A percentile compares a stretch with the other conserved stretches of the same genome.
phyloP scores from a whole-genome alignment of 1,140 invertebrate genomes.

The Orussus abietinus region DNA sequence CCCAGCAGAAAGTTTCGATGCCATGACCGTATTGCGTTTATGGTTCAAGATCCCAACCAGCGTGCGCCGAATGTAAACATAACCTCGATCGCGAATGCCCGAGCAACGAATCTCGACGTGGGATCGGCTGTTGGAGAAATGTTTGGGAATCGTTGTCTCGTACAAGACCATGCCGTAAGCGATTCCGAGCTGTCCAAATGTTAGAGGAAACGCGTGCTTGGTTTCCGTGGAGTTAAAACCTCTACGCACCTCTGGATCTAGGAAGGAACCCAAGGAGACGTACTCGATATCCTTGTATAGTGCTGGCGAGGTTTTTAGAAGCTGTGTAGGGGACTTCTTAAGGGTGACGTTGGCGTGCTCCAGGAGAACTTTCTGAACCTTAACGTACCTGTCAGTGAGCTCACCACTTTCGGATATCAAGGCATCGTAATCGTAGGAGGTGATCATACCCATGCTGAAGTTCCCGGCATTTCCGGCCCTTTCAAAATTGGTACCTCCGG shows the following conservation, averaged over 20 bases:
- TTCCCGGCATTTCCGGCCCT: constrained; percentile 10
- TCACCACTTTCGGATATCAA: constrained; percentile 66
- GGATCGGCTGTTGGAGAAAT: constrained; percentile 4
- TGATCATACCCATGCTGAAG: constrained; percentile 32
- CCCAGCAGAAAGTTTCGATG: constrained; percentile 12
- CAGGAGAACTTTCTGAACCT: too few relatives aligned
- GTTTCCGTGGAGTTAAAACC: constrained; percentile 22
- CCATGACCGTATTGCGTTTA: constrained; percentile 13
- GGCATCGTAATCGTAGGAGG: constrained; percentile 70
- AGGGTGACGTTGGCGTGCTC: too few relatives aligned
- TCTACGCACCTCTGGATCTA: constrained; percentile 24
- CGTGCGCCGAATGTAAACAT: constrained; percentile 17
- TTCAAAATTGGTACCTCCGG: constrained; percentile 26
- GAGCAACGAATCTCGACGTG: constrained; percentile 18
- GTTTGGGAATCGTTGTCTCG: constrained; percentile 46
- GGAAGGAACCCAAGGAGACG: constrained; percentile 28
- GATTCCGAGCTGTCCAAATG: constrained; percentile 54
- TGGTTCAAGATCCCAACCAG: constrained; percentile 22
- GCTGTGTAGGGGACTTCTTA: too few relatives aligned
- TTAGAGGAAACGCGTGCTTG: too few relatives aligned
- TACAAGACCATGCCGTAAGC: constrained; percentile 60
- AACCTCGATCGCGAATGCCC: constrained; percentile 22
- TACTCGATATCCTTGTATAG: too few relatives aligned
- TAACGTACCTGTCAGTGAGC: constrained; percentile 60
- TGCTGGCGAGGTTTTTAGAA: too few relatives aligned